These are phyloP conservation scores for Cotesia glomerata DNA, from an alignment of 1,140 invertebrate species.

Conservation along the genomic window DNA sequence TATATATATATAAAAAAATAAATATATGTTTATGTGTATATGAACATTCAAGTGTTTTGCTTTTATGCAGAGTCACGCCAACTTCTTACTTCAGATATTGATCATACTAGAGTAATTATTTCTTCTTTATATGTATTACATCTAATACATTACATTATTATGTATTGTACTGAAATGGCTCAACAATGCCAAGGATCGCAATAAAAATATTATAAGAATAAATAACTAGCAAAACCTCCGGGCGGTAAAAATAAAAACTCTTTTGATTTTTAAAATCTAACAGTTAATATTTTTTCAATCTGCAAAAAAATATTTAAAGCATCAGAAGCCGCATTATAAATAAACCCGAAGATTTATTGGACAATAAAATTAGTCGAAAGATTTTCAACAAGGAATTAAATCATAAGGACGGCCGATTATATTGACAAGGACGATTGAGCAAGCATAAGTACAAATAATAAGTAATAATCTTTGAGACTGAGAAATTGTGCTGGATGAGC, in stretches of 20 bases:
- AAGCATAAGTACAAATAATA: not conserved
- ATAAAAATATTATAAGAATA: too few relatives aligned
- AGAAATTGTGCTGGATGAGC: slow-evolving; percentile 28
- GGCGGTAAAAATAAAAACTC: too few relatives aligned
- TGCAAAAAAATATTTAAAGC: not conserved
- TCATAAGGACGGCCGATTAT: slow-evolving; percentile 55
- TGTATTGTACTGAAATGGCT: too few relatives aligned
- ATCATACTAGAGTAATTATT: slow-evolving; percentile 30
- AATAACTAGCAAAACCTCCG: too few relatives aligned
- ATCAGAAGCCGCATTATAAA: too few relatives aligned
- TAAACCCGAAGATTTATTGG: too few relatives aligned
- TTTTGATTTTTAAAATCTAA: too few relatives aligned
- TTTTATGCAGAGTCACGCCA: slow-evolving; percentile 46
- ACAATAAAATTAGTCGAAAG: not conserved
- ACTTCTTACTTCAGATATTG: slow-evolving; percentile 44
- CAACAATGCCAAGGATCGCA: too few relatives aligned
- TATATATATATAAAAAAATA: too few relatives aligned
- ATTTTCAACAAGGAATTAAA: slow-evolving; percentile 54
- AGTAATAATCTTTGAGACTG: slow-evolving; percentile 38
- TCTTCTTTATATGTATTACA: not conserved
- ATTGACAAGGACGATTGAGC: slow-evolving; percentile 55
- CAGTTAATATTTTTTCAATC: not conserved
- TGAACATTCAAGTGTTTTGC: slow-evolving; percentile 21
- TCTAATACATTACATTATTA: not conserved
- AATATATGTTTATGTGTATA: not conserved